A percentile compares a stretch with the other conserved stretches of the same genome.
These are phyloP conservation scores for Verasper variegatus DNA, from an alignment of 2,113 vertebrate genomes.

Conservation along the genomic window DNA sequence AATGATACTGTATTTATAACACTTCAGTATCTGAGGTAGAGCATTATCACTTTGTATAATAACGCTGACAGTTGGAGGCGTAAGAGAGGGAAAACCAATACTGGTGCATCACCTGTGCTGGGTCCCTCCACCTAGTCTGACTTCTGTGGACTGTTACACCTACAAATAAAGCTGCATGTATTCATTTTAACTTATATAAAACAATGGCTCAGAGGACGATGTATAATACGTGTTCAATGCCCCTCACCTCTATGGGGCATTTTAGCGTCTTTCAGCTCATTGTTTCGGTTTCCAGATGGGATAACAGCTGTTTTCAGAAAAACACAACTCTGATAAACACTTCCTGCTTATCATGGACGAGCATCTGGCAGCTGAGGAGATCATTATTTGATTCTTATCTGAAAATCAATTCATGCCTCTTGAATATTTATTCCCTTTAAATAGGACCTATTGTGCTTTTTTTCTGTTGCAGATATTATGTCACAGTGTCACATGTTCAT, in stretches of 20 bases:
- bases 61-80: conserved; percentile 4
- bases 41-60: neutral
- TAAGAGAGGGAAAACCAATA: neutral
- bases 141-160: neutral
- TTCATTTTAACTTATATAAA: too few species aligned
- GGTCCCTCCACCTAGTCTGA: neutral
- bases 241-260: too few species aligned
- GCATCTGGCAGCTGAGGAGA: neutral
- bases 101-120: neutral
- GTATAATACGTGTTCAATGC: too few species aligned
- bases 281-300: neutral
- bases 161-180: too few species aligned
- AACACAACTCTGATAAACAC: neutral
- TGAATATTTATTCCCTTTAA: neutral
- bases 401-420: neutral
- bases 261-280: neutral
- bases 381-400: neutral
- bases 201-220: too few species aligned
- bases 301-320: neutral
- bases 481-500: too few species aligned
- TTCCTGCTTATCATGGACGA: neutral
- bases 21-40: conserved; percentile 13
- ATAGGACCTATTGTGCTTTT: neutral
- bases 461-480: too few species aligned
- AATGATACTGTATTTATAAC: conserved; percentile 31